These are phyloP conservation scores for Sarcophaga caerulescens DNA, from an alignment of 2,888 invertebrate species.

Conservation along the genomic window DNA sequence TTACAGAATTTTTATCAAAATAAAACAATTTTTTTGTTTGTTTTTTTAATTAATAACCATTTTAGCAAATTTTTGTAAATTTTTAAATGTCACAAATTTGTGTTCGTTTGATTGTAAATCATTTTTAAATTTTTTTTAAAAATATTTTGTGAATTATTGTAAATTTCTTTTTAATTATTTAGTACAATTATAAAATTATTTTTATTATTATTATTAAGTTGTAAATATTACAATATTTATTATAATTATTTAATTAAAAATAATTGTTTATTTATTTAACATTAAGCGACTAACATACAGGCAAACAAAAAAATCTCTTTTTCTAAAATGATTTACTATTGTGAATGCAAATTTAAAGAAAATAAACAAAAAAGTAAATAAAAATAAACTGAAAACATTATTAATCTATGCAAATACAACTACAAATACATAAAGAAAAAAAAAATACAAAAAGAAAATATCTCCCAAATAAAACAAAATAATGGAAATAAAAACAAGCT, in stretches of 20 bases:
- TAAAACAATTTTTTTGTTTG: not conserved
- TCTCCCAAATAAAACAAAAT: slow-evolving; percentile 23
- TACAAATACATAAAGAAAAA: no score
- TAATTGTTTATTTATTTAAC: slow-evolving; percentile 44
- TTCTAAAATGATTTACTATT: slow-evolving; percentile 22
- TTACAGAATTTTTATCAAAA: slow-evolving; percentile 2
- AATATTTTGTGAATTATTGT: slow-evolving; percentile 31
- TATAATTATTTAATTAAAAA: not conserved
- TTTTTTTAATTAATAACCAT: slow-evolving; percentile 6
- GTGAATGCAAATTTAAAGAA: not conserved
- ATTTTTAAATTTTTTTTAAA: slow-evolving; percentile 32
- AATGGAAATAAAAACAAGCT: no score
- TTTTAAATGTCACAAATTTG: no score
- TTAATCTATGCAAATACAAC: no score
- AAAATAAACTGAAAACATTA: not conserved
- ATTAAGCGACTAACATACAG: slow-evolving; percentile 14
- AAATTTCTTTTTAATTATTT: slow-evolving; percentile 44
- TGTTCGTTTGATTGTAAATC: slow-evolving; percentile 29
- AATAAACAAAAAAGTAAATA: not conserved
- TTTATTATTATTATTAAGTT: slow-evolving; percentile 47
- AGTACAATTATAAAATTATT: slow-evolving; percentile 16
- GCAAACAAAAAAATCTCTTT: not conserved
- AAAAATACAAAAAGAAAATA: not conserved
- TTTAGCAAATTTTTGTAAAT: no score
- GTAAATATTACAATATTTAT: slow-evolving; percentile 38